Percentiles rank a stretch among this genome's conserved stretches.
Conservation (phyloP, 2,113 vertebrate species). For the Misgurnus anguillicaudatus region DNA sequence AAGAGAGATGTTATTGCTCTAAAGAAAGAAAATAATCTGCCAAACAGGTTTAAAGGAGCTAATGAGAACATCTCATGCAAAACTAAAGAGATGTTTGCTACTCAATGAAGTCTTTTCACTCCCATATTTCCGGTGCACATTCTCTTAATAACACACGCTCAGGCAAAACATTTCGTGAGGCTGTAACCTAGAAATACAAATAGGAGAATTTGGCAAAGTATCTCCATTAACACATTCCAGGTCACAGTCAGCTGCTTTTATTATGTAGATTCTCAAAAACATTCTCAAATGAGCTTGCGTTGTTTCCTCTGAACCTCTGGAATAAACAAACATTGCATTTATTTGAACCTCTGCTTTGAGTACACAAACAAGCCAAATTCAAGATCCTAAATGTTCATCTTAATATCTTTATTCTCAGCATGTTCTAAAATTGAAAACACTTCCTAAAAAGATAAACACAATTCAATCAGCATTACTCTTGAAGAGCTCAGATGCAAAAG, state of each 20-base stretch:
- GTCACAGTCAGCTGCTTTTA: slow-evolving; percentile 47
- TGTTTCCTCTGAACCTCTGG: slow-evolving; percentile 5
- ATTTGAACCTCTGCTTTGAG: slow-evolving; percentile 48
- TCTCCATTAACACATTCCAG: slow-evolving; percentile 43
- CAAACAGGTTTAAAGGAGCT: slow-evolving; percentile 56
- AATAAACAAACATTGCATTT: slow-evolving; percentile 28
- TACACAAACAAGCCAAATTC: not conserved
- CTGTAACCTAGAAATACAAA: slow-evolving; percentile 49
- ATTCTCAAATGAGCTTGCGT: slow-evolving; percentile 23
- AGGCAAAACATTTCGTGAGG: slow-evolving; percentile 43
- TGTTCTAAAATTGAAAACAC: not conserved
- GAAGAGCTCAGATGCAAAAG: no score
- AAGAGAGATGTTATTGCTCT: slow-evolving; percentile 56
- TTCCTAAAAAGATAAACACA: no score
- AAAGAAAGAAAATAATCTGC: slow-evolving; percentile 54
- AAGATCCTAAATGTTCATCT: not conserved
- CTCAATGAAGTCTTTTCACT: slow-evolving; percentile 45
- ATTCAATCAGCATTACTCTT: no score
- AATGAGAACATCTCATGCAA: slow-evolving; percentile 59
- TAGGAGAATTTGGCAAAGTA: slow-evolving; percentile 17
- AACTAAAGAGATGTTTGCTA: slow-evolving; percentile 56
- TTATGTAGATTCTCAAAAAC: slow-evolving; percentile 42
- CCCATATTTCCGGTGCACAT: slow-evolving; percentile 35
- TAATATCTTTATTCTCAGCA: not conserved
- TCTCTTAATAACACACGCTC: slow-evolving; percentile 37